Evolutionary conservation across 2,113 vertebrate species (phyloP).

Genomic region (Manacus vitellinus): DNA sequence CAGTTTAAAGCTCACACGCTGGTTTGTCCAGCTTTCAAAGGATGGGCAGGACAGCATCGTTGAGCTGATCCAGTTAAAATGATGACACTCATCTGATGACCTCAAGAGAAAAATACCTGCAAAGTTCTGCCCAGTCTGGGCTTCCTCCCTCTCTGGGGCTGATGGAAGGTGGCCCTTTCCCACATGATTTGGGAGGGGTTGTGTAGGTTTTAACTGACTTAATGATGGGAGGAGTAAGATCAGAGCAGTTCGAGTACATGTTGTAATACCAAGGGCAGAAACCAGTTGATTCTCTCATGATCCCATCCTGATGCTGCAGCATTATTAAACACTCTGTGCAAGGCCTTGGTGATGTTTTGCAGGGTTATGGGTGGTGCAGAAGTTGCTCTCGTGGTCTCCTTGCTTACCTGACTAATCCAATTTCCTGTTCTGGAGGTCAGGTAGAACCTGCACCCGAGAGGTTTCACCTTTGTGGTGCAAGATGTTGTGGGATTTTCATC

Average conservation of each 20-base stretch:
- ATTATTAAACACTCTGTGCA: not conserved
- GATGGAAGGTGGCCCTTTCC: not conserved
- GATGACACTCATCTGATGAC: not conserved
- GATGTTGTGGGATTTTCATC: not conserved
- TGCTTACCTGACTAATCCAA: not conserved
- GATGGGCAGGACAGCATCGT: rapidly evolving
- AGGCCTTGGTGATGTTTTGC: not conserved
- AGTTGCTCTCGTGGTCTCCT: not conserved
- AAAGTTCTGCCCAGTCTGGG: not conserved
- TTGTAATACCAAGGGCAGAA: not conserved
- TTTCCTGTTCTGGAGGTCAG: not conserved
- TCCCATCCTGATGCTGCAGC: not conserved
- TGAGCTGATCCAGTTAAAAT: not conserved
- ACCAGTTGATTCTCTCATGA: not conserved
- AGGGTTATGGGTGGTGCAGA: not conserved
- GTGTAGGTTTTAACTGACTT: not conserved
- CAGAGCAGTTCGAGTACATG: not conserved
- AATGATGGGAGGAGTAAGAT: not conserved
- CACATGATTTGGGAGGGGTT: not conserved
- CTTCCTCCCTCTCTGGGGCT: not conserved
- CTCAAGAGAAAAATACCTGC: not conserved
- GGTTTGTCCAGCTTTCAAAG: not conserved
- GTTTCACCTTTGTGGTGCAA: not conserved
- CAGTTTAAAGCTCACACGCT: not conserved
- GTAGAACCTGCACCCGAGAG: not conserved